Evolutionary conservation across 2,113 vertebrate genomes (phyloP).

Genomic region (Diphyllodes magnificus): DNA sequence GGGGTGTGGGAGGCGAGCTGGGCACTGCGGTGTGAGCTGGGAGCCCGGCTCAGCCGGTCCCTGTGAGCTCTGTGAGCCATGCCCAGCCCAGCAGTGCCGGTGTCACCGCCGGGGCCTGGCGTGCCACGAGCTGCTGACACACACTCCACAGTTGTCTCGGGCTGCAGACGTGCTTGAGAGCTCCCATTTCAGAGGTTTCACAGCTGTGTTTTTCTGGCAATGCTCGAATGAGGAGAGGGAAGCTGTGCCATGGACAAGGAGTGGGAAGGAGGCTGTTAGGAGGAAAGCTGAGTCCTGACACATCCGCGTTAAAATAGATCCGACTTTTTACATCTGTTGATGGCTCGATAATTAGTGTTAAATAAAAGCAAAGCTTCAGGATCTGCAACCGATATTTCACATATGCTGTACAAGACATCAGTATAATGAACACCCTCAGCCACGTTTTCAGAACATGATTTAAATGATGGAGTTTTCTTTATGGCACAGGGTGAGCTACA

Average conservation of each 20-base stretch:
- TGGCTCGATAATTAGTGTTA: constrained; percentile 53
- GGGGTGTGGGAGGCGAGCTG: not conserved
- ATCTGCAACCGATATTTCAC: constrained; percentile 20
- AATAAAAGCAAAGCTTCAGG: constrained; percentile 38
- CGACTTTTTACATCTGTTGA: constrained; percentile 4
- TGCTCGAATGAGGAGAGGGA: not conserved
- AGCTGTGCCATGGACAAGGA: not conserved
- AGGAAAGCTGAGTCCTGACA: not conserved
- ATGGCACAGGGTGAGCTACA: not conserved
- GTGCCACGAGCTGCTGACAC: not conserved
- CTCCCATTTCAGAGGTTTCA: not conserved
- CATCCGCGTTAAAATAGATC: not conserved
- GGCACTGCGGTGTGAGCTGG: not conserved
- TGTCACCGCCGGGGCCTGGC: not conserved
- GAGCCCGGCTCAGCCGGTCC: not conserved
- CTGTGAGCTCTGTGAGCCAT: fast-evolving
- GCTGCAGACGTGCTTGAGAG: not conserved
- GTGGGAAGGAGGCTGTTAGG: not conserved
- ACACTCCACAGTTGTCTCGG: not conserved
- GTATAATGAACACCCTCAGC: constrained; percentile 10
- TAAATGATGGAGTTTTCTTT: constrained; percentile 27
- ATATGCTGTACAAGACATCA: not conserved
- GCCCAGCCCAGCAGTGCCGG: not conserved
- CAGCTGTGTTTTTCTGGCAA: not conserved
- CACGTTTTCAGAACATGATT: not conserved